Percentiles rank a stretch among this genome's conserved stretches.
Conservation (phyloP, 1,140 invertebrate genomes). For the Drosophila mauritiana region DNA sequence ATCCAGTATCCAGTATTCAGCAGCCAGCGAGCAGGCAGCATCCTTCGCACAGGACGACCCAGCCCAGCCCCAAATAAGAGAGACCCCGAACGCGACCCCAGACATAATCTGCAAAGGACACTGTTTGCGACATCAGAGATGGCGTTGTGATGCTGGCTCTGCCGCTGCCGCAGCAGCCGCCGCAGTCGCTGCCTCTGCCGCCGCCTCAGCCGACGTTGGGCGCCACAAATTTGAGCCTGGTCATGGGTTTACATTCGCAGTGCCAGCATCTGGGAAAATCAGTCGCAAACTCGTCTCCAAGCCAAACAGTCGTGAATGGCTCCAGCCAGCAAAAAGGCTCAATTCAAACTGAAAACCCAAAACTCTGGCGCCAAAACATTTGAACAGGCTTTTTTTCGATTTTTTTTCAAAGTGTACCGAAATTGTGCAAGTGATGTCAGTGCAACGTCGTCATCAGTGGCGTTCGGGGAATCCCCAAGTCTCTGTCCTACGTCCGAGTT, state of each 20-base stretch:
- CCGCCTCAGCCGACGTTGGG: constrained; percentile 9
- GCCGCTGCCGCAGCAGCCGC: constrained; percentile 10
- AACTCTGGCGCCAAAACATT: constrained; percentile 3
- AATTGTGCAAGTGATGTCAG: not conserved
- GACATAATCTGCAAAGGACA: constrained; percentile 70
- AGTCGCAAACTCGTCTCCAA: constrained; percentile 76
- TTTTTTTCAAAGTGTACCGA: constrained; percentile 2
- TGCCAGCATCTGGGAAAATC: constrained; percentile 70
- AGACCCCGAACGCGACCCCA: constrained; percentile 32
- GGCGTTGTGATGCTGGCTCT: constrained; percentile 4
- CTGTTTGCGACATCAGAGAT: constrained; percentile 53
- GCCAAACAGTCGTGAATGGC: constrained; percentile 67
- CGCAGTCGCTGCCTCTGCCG: not conserved
- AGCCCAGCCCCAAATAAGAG: constrained; percentile 6
- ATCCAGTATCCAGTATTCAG: not conserved
- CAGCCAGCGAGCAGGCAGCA: not conserved
- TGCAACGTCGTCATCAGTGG: too few relatives aligned
- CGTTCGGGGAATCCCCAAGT: not conserved
- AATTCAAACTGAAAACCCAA: not conserved
- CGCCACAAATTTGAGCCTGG: constrained; percentile 61
- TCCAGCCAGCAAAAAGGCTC: not conserved
- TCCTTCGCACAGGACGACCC: not conserved
- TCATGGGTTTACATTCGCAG: constrained; percentile 75
- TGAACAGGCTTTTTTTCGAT: not conserved
- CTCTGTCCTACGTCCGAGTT: constrained; percentile 63